Conservation (phyloP, 2,113 vertebrate genomes). For the Apodemus speciosus region DNA sequence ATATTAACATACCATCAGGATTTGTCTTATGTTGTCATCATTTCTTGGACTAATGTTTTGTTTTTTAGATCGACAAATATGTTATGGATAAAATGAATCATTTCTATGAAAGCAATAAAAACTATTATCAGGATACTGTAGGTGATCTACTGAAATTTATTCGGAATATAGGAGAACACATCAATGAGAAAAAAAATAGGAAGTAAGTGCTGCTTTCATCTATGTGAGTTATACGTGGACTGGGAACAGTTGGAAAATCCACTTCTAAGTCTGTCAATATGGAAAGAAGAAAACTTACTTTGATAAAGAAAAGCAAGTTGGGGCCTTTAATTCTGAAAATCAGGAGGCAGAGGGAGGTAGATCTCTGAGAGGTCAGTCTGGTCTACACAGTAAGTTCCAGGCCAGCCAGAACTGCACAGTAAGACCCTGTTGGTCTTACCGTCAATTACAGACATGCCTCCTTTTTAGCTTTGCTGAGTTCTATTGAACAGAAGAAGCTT, state of each 20-base stretch:
- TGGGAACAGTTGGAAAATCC: constrained; percentile 19
- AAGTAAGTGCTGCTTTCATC: constrained; percentile 31
- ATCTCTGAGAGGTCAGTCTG: background rate
- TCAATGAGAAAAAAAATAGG: background rate
- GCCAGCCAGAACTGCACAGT: background rate
- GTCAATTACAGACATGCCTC: background rate
- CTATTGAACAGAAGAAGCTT: background rate
- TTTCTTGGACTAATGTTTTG: background rate
- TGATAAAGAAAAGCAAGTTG: constrained; percentile 2
- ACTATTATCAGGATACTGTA: background rate
- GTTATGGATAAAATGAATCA: constrained; percentile 46
- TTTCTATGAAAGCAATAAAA: rapidly evolving
- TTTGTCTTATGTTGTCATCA: constrained; percentile 19
- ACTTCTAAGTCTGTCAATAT: background rate
- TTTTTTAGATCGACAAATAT: constrained; percentile 62
- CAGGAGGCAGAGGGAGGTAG: background rate
- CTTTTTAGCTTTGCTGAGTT: background rate
- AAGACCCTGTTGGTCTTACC: background rate
- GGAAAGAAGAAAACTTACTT: constrained; percentile 41
- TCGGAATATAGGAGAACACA: constrained; percentile 84
- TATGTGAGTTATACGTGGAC: background rate
- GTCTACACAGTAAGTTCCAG: background rate
- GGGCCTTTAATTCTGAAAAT: background rate
- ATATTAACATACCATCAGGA: background rate
- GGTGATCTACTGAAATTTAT: constrained; percentile 80